phyloP scores from a whole-genome alignment of 1,140 invertebrate genomes.

The Nomia melanderi region DNA sequence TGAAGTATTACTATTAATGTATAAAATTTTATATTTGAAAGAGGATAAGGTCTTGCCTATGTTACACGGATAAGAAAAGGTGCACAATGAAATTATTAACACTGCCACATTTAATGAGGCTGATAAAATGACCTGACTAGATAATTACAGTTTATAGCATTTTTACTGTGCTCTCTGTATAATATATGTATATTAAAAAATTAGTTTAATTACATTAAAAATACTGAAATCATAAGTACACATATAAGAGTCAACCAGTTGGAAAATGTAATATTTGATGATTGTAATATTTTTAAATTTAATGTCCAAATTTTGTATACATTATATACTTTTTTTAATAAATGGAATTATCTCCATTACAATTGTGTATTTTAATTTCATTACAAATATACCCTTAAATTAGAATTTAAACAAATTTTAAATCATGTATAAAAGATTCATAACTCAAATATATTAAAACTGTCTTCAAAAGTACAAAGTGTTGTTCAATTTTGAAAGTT shows the following conservation, averaged over 20 bases:
- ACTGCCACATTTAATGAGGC: slow-evolving; percentile 2
- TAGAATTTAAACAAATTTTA: not conserved
- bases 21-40: not conserved
- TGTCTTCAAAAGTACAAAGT: no score
- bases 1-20: not conserved
- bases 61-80: not conserved
- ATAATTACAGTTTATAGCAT: not conserved
- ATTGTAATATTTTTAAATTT: not conserved
- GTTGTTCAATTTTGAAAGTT: not conserved
- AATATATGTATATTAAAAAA: not conserved
- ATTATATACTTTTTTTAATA: slow-evolving; percentile 27
- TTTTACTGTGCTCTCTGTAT: slow-evolving; percentile 11
- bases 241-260: not conserved
- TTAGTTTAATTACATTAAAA: not conserved
- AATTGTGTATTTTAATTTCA: not conserved
- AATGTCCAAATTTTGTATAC: not conserved
- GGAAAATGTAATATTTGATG: no score
- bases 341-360: not conserved
- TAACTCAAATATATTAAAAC: no score
- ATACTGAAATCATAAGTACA: not conserved
- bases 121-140: not conserved
- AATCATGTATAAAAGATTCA: no score
- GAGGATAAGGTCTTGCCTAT: not conserved
- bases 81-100: not conserved
- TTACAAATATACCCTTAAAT: not conserved